Base-by-base conservation (phyloP, 2,113 vertebrate species). In the Anoura caudifer region DNA sequence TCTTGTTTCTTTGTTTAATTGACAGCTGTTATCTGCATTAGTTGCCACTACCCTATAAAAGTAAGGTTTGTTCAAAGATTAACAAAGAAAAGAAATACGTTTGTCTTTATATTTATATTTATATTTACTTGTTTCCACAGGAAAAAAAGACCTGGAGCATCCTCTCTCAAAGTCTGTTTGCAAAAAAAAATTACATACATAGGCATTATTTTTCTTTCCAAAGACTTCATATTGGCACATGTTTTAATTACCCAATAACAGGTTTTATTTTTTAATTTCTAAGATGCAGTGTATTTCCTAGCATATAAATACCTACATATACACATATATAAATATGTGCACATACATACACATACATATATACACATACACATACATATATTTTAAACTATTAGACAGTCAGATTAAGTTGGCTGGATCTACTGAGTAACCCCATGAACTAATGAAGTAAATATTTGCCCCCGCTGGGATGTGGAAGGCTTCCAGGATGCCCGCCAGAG, bases 381-480 rank as follows among this genome's bases (percentile, higher is more conserved):
- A 54, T 50, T 96, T 10, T 10, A 54, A 95, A 93, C 94, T 95
- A 82, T 89, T 93, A 90, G 98, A 92, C 77, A 97, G 96, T 98
- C 97, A 98, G 90, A 98, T 96, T 97, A 97, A 98, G 87, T 98
- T 98, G 98, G 98, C 98, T 96, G 73, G 90, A 95, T 97, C 94
- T 98, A 97, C 98, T 98, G 98, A 98, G 98, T 98, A 98, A 98
- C 98, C 98, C 98, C 97, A 97, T 98, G 98, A 99, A 98, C 98
- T 98, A 98, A 98, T 98, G 98, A 98, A 98, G 98, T 98, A 98
- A 98, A 98, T 98, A 98, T 98, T 98, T 98, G 98, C 98, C 98
- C 98, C 98, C 87, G 95, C 98, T 97, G 98, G 98, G 98, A 98
- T 94, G 95, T 98, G 98, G 98, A 98, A 97, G 97, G 88, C 90